A percentile compares a stretch with the other conserved stretches of the same genome.
phyloP scores from a whole-genome alignment of 1,140 invertebrate species.

The Heterodera schachtii region DNA sequence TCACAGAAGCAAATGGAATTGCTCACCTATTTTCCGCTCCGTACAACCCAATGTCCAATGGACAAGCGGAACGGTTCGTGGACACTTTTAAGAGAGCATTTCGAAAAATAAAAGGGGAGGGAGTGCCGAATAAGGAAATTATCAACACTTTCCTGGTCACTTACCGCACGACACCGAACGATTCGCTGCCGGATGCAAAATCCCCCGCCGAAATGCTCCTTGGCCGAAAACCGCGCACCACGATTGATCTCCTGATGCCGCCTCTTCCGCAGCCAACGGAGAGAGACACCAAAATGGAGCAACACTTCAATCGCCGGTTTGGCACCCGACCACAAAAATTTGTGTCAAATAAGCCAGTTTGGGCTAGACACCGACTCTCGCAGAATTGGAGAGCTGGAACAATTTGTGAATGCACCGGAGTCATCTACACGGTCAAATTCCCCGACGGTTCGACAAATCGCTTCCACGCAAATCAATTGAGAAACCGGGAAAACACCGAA shows the following conservation, averaged over 20 bases:
- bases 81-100: conserved; percentile 45
- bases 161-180: conserved; percentile 20
- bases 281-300: background rate
- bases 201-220: conserved; percentile 23
- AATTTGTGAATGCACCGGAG: background rate
- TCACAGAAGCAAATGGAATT: conserved; percentile 1
- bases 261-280: background rate
- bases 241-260: background rate
- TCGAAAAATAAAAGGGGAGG: background rate
- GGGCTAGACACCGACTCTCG: background rate
- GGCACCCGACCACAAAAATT: background rate
- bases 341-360: background rate
- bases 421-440: background rate
- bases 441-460: no score
- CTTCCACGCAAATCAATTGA: no score
- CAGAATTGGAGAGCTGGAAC: background rate
- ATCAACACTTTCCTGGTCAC: conserved; percentile 2
- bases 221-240: conserved; percentile 15
- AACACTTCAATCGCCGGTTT: conserved; percentile 12
- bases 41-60: conserved; percentile 10
- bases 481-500: no score
- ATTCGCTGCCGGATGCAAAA: background rate
- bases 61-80: conserved; percentile 61
- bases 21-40: background rate
- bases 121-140: conserved; percentile 32